Conservation (phyloP, 2,797 vertebrate genomes). For the Crypturellus tataupa region DNA sequence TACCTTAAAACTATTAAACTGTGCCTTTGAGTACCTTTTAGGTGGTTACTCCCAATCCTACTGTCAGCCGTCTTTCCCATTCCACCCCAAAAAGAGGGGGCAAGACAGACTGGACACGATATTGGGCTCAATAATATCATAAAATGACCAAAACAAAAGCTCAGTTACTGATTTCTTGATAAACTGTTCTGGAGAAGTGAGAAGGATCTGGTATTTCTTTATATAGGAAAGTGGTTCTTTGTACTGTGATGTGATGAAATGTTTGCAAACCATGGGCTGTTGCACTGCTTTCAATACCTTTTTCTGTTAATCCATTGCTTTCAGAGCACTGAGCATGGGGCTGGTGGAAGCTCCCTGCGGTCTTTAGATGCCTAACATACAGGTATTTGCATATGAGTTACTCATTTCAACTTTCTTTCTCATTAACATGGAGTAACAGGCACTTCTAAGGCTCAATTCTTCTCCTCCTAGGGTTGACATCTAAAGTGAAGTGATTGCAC, state of each 20-base stretch:
- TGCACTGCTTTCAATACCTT: not conserved
- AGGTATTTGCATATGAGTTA: not conserved
- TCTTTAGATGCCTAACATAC: not conserved
- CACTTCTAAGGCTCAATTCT: not conserved
- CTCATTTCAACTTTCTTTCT: not conserved
- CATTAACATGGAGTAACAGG: not conserved
- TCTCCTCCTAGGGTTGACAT: not conserved
- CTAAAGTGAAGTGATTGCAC: not conserved
- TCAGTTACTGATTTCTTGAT: not conserved
- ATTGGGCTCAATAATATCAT: not conserved
- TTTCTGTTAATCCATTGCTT: fast-evolving
- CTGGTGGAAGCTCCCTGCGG: not conserved
- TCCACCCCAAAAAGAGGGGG: not conserved
- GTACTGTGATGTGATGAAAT: not conserved
- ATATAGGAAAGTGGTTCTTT: not conserved
- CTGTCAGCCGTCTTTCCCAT: too few relatives aligned
- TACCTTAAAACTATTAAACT: not conserved
- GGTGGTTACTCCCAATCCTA: not conserved
- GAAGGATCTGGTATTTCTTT: not conserved
- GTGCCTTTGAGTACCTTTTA: not conserved
- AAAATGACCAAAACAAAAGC: not conserved
- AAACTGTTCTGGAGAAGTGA: not conserved
- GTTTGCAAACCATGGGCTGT: not conserved
- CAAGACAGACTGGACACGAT: not conserved
- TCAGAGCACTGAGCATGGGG: not conserved